A percentile compares a stretch with the other conserved stretches of the same genome.
phyloP scores from a whole-genome alignment of 2,888 invertebrate species.

The Auanema sp. region DNA sequence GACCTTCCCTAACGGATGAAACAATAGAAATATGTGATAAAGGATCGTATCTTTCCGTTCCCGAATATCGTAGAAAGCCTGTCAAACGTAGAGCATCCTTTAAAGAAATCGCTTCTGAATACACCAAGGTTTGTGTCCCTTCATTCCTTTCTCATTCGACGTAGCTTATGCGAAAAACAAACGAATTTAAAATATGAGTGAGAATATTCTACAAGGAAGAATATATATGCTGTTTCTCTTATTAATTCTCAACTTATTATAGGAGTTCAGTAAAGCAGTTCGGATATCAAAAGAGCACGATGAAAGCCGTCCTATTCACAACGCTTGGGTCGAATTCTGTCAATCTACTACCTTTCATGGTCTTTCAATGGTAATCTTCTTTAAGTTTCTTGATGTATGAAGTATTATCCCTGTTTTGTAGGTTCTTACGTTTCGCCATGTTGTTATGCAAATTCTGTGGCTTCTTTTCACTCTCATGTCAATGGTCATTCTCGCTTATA shows the following conservation, averaged over 20 bases:
- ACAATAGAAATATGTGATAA: no score
- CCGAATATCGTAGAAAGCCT: no score
- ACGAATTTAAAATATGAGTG: no score
- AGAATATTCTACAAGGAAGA: not conserved
- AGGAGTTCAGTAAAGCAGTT: conserved; percentile 18
- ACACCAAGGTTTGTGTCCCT: no score
- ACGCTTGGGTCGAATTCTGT: conserved; percentile 16
- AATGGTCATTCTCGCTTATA: conserved; percentile 28
- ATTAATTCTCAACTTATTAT: conserved; percentile 7
- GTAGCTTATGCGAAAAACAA: no score
- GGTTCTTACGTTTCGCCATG: conserved; percentile 28
- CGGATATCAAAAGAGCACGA: conserved; percentile 12
- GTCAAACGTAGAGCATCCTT: no score
- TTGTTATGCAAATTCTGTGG: conserved; percentile 42
- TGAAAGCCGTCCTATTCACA: not conserved
- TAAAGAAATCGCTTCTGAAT: no score
- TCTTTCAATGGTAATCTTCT: conserved; percentile 39
- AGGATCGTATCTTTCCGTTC: no score
- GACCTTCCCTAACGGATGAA: no score
- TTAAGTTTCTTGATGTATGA: no score
- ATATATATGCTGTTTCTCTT: not conserved
- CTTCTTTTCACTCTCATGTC: conserved; percentile 34
- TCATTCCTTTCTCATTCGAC: no score
- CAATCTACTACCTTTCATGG: conserved; percentile 42
- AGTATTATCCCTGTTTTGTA: conserved; percentile 15